Percentiles rank a stretch among this genome's conserved stretches.
These are phyloP conservation scores for Papilio elwesi DNA, from an alignment of 2,888 invertebrate species.

Conservation along the genomic window DNA sequence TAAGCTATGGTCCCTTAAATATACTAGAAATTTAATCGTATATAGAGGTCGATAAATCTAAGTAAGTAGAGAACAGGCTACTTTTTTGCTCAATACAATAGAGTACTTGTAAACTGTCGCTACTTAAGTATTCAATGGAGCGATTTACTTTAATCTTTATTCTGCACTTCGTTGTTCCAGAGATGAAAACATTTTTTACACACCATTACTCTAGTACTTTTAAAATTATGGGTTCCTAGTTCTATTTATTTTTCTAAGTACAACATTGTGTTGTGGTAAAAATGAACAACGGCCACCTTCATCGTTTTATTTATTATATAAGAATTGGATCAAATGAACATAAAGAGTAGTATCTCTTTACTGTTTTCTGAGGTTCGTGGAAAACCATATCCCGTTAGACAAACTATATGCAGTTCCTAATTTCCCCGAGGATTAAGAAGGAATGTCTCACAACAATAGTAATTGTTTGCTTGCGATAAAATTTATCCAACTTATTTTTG, in stretches of 20 bases:
- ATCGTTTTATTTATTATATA: neutral
- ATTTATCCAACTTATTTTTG: neutral
- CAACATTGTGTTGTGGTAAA: no score
- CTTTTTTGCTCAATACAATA: constrained; percentile 18
- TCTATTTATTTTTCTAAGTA: no score
- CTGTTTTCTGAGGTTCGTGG: neutral
- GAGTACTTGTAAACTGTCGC: constrained; percentile 5
- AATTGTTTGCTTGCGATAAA: constrained; percentile 1
- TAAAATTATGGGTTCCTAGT: neutral
- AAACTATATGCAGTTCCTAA: constrained; percentile 9
- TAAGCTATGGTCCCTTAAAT: neutral
- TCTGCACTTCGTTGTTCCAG: constrained; percentile 2
- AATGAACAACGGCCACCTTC: no score
- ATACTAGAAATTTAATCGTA: neutral
- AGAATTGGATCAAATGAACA: neutral
- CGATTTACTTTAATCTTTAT: constrained; percentile 3
- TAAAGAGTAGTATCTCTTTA: neutral
- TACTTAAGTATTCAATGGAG: constrained; percentile 3
- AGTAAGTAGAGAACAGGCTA: neutral
- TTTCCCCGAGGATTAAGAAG: constrained; percentile 1
- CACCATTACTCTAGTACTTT: neutral
- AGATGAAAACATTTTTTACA: neutral
- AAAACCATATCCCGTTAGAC: neutral
- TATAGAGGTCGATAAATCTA: neutral
- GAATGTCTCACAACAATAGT: constrained; percentile 4